Conservation (phyloP, 2,797 vertebrate species). For the Parotocinclus haroldoi region DNA sequence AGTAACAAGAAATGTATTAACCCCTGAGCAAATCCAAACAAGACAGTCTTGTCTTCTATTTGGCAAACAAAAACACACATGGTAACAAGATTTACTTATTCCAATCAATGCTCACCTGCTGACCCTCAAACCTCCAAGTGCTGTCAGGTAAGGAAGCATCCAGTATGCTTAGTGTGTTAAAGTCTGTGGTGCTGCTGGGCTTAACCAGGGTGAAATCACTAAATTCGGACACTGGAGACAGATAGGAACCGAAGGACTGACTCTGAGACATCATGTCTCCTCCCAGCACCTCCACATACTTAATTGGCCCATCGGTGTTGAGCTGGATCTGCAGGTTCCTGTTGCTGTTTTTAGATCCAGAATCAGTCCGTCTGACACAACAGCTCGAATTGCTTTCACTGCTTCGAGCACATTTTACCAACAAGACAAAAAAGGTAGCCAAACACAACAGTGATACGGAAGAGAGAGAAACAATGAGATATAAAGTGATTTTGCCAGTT, state of each 20-base stretch:
- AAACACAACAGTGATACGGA: slow-evolving; percentile 42
- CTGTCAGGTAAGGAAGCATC: slow-evolving; percentile 50
- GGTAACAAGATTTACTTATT: background rate
- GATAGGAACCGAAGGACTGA: slow-evolving; percentile 50
- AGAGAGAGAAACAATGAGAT: slow-evolving; percentile 46
- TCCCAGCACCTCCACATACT: slow-evolving; percentile 57
- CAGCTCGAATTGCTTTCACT: slow-evolving; percentile 37
- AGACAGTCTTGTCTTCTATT: too few species aligned
- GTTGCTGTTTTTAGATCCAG: slow-evolving; percentile 49
- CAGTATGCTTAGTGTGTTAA: slow-evolving; percentile 47
- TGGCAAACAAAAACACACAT: too few species aligned
- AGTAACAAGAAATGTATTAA: too few species aligned
- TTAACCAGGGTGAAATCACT: slow-evolving; percentile 51
- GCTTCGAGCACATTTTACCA: slow-evolving; percentile 44
- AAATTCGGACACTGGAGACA: slow-evolving; percentile 48
- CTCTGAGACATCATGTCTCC: slow-evolving; percentile 54
- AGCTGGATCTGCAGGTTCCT: slow-evolving; percentile 56
- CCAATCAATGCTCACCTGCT: slow-evolving; percentile 43
- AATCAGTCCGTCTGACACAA: slow-evolving; percentile 39
- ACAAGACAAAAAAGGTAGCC: slow-evolving; percentile 40
- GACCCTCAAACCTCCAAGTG: slow-evolving; percentile 45
- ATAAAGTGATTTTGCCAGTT: slow-evolving; percentile 42
- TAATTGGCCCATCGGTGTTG: slow-evolving; percentile 54
- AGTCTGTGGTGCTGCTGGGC: slow-evolving; percentile 49
- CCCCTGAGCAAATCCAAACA: too few species aligned